Percentiles rank a stretch among this genome's conserved stretches.
Evolutionary conservation across 2,888 invertebrate species (phyloP).

Genomic region (Macrosiphum euphorbiae): DNA sequence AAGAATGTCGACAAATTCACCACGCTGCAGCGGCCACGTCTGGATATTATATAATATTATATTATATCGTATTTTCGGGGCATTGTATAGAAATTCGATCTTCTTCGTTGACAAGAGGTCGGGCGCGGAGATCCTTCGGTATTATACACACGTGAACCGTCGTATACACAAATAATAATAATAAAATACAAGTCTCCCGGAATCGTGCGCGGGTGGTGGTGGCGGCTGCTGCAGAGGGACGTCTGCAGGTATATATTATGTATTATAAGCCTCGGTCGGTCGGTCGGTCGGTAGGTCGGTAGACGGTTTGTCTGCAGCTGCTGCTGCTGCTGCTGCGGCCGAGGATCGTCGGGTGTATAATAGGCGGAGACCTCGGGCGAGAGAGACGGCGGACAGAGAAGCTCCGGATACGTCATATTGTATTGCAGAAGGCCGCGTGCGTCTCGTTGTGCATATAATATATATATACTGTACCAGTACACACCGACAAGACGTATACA

Average conservation of each 20-base stretch:
- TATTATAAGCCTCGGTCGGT: no score
- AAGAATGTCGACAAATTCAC: neutral
- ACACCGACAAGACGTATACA: neutral
- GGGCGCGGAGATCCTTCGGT: neutral
- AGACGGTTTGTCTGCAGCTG: neutral
- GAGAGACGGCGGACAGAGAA: neutral
- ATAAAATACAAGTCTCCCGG: neutral
- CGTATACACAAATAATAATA: constrained; percentile 1
- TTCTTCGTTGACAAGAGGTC: neutral
- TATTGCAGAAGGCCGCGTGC: constrained; percentile 37
- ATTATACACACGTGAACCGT: neutral
- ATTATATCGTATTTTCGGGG: neutral
- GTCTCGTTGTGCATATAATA: neutral
- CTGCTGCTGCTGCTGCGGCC: neutral
- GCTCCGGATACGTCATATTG: constrained; percentile 33
- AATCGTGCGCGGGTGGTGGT: neutral
- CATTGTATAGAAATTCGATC: neutral
- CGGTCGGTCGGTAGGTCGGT: neutral
- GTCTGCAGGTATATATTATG: no score
- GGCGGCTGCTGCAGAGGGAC: neutral
- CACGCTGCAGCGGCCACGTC: neutral
- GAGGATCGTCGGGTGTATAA: neutral
- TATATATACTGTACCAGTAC: neutral
- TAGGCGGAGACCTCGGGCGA: neutral
- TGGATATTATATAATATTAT: neutral